Base-by-base conservation (phyloP, 2,113 vertebrate genomes). In the Glaucidium brasilianum region DNA sequence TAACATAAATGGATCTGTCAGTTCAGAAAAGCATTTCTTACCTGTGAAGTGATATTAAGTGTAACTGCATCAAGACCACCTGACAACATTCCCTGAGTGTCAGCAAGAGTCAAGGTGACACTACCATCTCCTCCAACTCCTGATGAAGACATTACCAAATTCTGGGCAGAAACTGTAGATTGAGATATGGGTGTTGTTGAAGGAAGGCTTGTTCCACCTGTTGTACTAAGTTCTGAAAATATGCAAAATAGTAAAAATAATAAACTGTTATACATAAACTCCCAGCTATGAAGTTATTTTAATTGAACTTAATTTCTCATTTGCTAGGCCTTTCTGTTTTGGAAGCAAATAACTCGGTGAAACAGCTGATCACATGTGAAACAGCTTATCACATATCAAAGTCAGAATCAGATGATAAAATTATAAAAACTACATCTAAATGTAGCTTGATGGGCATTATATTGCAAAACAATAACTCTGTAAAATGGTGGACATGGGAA, bases 101-200 rank as follows among this genome's bases (percentile, higher is more conserved):
- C 99, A 12, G 99, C 98, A 95, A 99, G 98, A 7, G 99, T 99
- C 55, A 99, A 98, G 0, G 99, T 99, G 66, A 99, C 99, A 15
- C 98, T 99, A 84, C 98, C 99, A 56, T 99, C 99, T 19, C 97
- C 98, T 85, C 97, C 98, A 68, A 99, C 97, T 16, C 98, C 98
- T 15, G 99, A 98, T 3, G 99, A 98, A 53, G 99, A 99, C 99
- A 99, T 99, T 63, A 99, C 99, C 81, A 99, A 98, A 95, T 98
- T 99, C 97, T 99, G 99, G 27, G 99, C 67, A 37, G 98, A 98
- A 23, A 98, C 96, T 34, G 98, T 73, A 5, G 98, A 97, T 4
- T 99, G 99, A 29, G 99, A 98, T 37, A 99, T 95, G 4, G 98
- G 98, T 63, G 99, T 94, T 87, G 98, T 84, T 10, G 98, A 94